Base-by-base conservation (phyloP, 1,140 invertebrate genomes). In the Euwallacea fornicatus region DNA sequence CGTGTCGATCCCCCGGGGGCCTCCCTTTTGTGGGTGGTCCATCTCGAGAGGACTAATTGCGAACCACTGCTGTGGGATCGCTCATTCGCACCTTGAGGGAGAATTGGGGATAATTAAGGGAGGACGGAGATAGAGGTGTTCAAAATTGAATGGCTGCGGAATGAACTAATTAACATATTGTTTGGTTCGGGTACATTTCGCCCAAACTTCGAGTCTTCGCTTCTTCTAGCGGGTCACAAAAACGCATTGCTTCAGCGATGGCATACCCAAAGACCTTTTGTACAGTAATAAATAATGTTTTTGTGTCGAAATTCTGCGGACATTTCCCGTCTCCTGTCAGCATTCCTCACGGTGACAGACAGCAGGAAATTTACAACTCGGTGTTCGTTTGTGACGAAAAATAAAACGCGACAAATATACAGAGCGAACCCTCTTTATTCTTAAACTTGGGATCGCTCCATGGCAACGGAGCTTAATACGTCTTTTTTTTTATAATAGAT, bases 41-140 rank as follows among this genome's bases (percentile, higher is more conserved):
- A 10, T 15, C 33, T 56, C 47, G 7, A 16, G 42, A 56, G n/a
- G 43, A 61, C 66, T 69, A 69, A 69, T 69, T 69, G 67, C 67
- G 59, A 68, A 60, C 58, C 42, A 68, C 58, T 47, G 66, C 42
- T 69, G 67, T 46, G 46, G 47, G 59, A 63, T 47, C 15, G 47
- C 43, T 69, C 60, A 69, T 69, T 69, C 67, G 59, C 67, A 69
- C 67, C 67, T 63, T 47, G 46, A 69, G 67, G 67, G 66, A 50
- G 42, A 55, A 69, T 58, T 54, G 15, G 42, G 67, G 54, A 69
- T 67, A 59, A 67, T 67, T 13, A 47, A 67, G 33, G 42, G 21
- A 33, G 21, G 21, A 33, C 21, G 21, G 21, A 33, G 21, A 33
- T 33, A 33, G 21, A 42, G 46, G 7, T 10, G 16, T 10, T n/a